Evolutionary conservation across 2,888 invertebrate species (phyloP), one percentile per base, ranked within the genome.

Genomic region (Ormyrus nitidulus): DNA sequence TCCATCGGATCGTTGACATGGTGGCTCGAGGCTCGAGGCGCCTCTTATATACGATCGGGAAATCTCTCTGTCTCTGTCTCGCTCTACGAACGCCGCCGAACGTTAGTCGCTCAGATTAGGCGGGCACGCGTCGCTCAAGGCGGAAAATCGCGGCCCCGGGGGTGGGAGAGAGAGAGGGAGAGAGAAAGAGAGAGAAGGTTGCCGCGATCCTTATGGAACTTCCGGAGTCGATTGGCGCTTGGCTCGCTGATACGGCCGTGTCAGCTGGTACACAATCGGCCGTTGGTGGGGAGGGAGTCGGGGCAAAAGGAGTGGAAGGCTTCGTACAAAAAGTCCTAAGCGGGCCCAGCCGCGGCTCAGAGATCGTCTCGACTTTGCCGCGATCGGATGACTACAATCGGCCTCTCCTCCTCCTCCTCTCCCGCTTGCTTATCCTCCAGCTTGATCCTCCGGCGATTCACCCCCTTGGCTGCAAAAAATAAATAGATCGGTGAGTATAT

Each of bases 1-100:
- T 86, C 86, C 86, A 87, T 86, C 85, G 85, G 85, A 86, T 83
- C 68, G 85, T 85, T 75, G 85, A 85, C 87, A 86, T 87, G 82
- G 71, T 84, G 46, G 76, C 13, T 7, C 10, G 13, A 54, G 65
- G 59, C 66, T n/a, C 7, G 66, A 0, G 73, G 51, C 54, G 77
- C 66, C 71, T 62, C 76, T 81, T 81, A 51, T 81, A 79, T 79
- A 79, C 76, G 66, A 46, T 66, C 68, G 78, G 59, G 66, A 66
- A 78, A 78, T 53, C 34, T 48, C 48, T 13, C 68, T 46, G 65
- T 19, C 19, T 19, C 19, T 19, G 1, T 19, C 19, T 19, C 2
- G 19, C 19, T 19, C 19, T 19, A 0, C 19, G 19, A 19, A 19
- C 19, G 19, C 19, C 19, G 19, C 19, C 19, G 19, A 19, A 19